phyloP scores from a whole-genome alignment of 2,888 invertebrate species.

The Rhagophthalmus giganteus region DNA sequence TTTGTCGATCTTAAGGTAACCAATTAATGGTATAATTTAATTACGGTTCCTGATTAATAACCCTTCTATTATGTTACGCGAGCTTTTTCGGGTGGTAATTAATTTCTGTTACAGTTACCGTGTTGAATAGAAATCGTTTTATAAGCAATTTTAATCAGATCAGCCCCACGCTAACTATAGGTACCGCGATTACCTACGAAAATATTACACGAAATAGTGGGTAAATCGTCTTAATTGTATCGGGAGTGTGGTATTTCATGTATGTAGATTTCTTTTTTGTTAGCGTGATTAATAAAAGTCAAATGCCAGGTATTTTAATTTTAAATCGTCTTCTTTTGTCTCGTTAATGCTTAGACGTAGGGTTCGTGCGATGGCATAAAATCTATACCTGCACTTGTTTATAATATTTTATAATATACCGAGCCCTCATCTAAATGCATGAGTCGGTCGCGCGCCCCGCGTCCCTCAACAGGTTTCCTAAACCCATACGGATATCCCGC shows the following conservation, averaged over 20 bases:
- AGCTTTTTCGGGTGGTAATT: slow-evolving; percentile 3
- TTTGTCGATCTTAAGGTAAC: too few species aligned
- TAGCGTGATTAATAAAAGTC: slow-evolving; percentile 30
- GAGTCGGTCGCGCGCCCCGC: slow-evolving; percentile 35
- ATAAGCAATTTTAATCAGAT: slow-evolving; percentile 4
- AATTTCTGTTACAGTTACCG: not conserved
- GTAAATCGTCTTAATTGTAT: too few species aligned
- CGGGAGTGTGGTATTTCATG: too few species aligned
- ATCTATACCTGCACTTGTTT: slow-evolving; percentile 43
- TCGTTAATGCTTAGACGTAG: slow-evolving; percentile 33
- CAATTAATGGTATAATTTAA: too few species aligned
- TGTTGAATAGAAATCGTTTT: slow-evolving; percentile 8
- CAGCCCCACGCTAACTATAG: slow-evolving; percentile 4
- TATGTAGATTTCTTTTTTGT: too few species aligned
- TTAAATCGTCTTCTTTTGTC: slow-evolving; percentile 17
- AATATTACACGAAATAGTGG: slow-evolving; percentile 7
- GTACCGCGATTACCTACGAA: not conserved
- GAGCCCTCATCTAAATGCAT: slow-evolving; percentile 49
- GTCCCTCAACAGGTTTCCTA: slow-evolving; percentile 33
- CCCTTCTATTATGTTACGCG: not conserved
- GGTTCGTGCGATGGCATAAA: slow-evolving; percentile 31
- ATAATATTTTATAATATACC: slow-evolving; percentile 48
- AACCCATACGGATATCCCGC: slow-evolving; percentile 41
- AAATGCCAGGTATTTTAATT: slow-evolving; percentile 22
- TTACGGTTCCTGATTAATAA: not conserved